Evolutionary conservation across 2,113 vertebrate species (phyloP).

Genomic region (Castor canadensis): DNA sequence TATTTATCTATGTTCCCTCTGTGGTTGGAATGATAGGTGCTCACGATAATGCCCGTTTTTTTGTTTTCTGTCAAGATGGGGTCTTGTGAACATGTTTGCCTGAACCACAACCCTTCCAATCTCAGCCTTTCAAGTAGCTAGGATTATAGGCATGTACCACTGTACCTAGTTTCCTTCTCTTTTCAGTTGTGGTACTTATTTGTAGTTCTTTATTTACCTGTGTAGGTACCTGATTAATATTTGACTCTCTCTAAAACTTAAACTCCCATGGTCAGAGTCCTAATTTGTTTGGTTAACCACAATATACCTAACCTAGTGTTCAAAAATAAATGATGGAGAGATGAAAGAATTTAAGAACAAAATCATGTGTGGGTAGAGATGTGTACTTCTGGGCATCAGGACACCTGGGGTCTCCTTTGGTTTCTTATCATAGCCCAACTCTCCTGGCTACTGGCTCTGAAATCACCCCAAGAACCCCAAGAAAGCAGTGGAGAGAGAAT

Average conservation of each 20-base stretch:
- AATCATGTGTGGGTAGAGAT: background rate
- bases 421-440: background rate
- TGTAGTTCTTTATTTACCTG: background rate
- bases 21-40: too few relatives aligned
- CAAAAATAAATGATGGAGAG: background rate
- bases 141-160: too few relatives aligned
- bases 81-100: too few relatives aligned
- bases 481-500: background rate
- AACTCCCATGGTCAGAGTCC: background rate
- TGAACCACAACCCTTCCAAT: too few relatives aligned
- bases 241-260: background rate
- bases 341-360: slow-evolving; percentile 14
- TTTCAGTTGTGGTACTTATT: background rate
- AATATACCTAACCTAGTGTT: background rate
- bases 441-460: background rate
- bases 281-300: background rate
- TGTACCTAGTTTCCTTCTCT: too few relatives aligned
- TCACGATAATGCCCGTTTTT: too few relatives aligned
- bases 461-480: background rate
- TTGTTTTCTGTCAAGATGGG: too few relatives aligned
- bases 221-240: background rate
- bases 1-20: too few relatives aligned
- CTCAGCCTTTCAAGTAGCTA: too few relatives aligned
- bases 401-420: background rate
- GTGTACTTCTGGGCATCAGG: background rate